Evolutionary conservation across 1,140 invertebrate genomes (phyloP), one percentile per base, ranked within the genome.

Genomic region (Nasonia longicornis): DNA sequence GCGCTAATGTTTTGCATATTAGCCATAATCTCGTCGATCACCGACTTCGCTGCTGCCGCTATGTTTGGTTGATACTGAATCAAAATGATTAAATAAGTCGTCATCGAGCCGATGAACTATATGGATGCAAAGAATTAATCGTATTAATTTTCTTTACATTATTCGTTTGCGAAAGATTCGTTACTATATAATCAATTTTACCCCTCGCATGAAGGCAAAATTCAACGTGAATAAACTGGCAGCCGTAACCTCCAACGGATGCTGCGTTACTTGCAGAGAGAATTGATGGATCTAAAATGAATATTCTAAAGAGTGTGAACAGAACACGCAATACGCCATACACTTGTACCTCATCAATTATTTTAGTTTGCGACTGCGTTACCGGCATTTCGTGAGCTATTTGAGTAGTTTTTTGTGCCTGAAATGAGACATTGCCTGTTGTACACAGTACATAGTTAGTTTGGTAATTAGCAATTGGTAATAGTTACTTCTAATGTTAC

Each of bases 31-130:
- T 58, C 20, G 6, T 58, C 20, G 16, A 58, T 20, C 1, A n/a
- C 20, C 6, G 16, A 4, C 16, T 67, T 66, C 6, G 75, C 75
- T 42, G n/a, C 20, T n/a, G 22, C 64, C 14, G n/a, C 4, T 35
- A 48, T 52, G 20, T 70, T 42, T 38, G 42, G 66, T 52, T 78
- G 66, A 78, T 78, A 52, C 83, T 94, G 93, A 84, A 94, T 93
- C 22, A 94, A 87, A 84, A 94, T 94, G 0, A 94, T 93, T 83
- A 94, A 85, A 85, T 94, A 94, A 0, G 93, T 94, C 2, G 93
- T 93, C 12, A 94, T 93, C 11, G 93, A 93, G 26, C 92, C 93
- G 1, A 92, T 89, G 14, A 94, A 90, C 94, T 94, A 69, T 1
- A 69, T 77, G 14, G 77, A 71, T 31, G 42, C n/a, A 7, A 14